Evolutionary conservation across 2,797 vertebrate species (phyloP).

Genomic region (Tapirus indicus): DNA sequence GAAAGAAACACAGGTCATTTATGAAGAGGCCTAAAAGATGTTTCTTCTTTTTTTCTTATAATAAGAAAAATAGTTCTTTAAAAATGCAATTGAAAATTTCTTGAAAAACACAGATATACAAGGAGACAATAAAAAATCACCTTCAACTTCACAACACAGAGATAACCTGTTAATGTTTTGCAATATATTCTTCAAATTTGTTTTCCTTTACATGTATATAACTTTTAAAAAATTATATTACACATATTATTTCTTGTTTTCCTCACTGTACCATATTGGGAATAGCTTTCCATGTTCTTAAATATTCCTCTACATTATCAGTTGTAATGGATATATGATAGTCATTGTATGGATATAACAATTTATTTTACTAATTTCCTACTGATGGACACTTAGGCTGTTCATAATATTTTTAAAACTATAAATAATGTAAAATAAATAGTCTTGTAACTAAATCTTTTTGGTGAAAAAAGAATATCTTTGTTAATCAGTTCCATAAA

Average conservation of each 20-base stretch:
- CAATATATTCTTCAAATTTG: background rate
- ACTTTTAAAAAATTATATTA: constrained; percentile 2
- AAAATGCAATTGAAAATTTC: background rate
- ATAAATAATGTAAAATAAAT: background rate
- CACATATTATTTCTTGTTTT: background rate
- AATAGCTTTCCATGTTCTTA: background rate
- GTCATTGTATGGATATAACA: background rate
- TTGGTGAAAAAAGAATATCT: background rate
- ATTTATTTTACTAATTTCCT: constrained; percentile 16
- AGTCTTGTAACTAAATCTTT: background rate
- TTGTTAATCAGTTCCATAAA: background rate
- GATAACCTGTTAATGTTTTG: background rate
- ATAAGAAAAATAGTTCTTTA: background rate
- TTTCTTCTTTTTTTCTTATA: background rate
- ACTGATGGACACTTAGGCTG: background rate
- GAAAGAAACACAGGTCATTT: background rate
- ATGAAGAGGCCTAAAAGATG: background rate
- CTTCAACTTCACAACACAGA: background rate
- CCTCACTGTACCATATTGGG: background rate
- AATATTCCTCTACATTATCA: background rate
- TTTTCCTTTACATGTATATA: background rate
- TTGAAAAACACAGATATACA: background rate
- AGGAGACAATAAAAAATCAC: background rate
- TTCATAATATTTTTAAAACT: background rate
- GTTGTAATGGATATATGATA: background rate